Conservation (phyloP, 2,113 vertebrate species). For the Orientallactaga bullata region DNA sequence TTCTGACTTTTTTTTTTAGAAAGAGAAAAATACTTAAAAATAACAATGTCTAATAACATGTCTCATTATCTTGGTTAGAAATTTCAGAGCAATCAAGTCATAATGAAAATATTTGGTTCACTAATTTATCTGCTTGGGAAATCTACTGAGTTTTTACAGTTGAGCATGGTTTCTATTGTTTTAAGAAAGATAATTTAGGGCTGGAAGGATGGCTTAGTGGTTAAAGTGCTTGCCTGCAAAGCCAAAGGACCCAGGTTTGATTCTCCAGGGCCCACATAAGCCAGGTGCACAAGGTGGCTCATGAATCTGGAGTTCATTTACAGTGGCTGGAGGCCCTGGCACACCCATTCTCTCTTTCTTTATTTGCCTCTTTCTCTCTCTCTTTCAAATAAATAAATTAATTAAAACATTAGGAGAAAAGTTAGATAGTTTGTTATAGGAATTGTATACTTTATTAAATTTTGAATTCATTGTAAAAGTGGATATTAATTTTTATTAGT, state of each 20-base stretch:
- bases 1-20: slow-evolving; percentile 7
- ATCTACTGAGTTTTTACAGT: background rate
- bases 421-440: background rate
- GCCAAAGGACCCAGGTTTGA: background rate
- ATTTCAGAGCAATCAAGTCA: slow-evolving; percentile 35
- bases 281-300: no score
- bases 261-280: background rate
- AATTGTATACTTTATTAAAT: slow-evolving; percentile 12
- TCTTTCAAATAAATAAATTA: no score
- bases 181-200: background rate
- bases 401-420: background rate
- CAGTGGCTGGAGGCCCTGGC: no score
- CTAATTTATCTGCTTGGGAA: background rate
- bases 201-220: background rate
- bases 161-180: background rate
- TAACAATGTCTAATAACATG: background rate
- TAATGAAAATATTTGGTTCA: background rate
- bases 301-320: no score
- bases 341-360: no score
- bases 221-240: background rate
- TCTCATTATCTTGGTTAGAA: background rate
- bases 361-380: no score
- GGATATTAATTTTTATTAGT: slow-evolving; percentile 19
- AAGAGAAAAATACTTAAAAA: background rate
- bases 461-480: slow-evolving; percentile 8